These are phyloP conservation scores for Drosophila ercepeae DNA, from an alignment of 1,140 invertebrate species.

Conservation along the genomic window DNA sequence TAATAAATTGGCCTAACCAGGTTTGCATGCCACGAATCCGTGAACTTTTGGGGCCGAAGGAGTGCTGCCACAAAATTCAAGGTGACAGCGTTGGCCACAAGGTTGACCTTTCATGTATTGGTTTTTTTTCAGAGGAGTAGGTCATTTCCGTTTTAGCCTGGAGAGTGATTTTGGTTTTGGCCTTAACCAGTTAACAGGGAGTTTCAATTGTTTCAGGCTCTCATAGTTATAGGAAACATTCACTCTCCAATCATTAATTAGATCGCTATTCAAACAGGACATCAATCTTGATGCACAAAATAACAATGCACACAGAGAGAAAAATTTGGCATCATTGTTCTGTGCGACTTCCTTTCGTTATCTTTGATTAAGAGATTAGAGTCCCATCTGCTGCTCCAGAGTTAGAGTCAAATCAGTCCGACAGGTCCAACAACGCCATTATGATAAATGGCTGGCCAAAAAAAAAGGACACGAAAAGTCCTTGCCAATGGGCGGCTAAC, in stretches of 20 bases:
- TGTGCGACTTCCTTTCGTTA: constrained; percentile 18
- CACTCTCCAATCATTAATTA: no score
- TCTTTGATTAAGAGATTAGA: constrained; percentile 68
- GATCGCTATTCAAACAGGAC: no score
- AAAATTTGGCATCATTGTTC: constrained; percentile 20
- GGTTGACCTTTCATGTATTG: constrained; percentile 54
- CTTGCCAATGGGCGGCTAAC: constrained; percentile 20
- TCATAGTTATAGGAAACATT: not conserved
- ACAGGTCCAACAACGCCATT: constrained; percentile 61
- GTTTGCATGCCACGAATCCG: constrained; percentile 33
- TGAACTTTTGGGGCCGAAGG: not conserved
- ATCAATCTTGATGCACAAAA: not conserved
- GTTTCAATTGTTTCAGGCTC: not conserved
- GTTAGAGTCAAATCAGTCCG: constrained; percentile 60
- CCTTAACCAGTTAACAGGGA: not conserved
- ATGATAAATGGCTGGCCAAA: constrained; percentile 68
- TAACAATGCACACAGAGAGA: constrained; percentile 22
- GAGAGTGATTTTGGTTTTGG: not conserved
- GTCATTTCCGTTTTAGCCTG: not conserved
- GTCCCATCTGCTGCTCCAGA: constrained; percentile 43
- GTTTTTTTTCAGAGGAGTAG: constrained; percentile 4
- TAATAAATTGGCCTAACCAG: constrained; percentile 79
- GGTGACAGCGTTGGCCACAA: not conserved
- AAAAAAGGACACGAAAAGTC: constrained; percentile 20
- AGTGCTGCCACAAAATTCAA: constrained; percentile 4